Evolutionary conservation across 1,140 invertebrate genomes (phyloP), one percentile per base, ranked within the genome.

Genomic region (Leptinotarsa defecta): DNA sequence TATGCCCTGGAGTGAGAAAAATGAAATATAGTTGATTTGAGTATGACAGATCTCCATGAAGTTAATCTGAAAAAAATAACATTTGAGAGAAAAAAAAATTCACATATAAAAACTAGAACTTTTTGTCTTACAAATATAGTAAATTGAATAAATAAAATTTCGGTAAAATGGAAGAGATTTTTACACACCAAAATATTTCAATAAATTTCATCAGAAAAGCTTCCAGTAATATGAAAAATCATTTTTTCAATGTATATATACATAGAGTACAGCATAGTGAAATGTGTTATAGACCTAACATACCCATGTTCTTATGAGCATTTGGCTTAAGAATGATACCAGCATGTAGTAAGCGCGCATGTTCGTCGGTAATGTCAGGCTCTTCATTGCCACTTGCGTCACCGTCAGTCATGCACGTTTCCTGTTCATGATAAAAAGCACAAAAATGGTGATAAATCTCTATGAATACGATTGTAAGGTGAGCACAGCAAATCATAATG

Each of bases 361-460:
- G 94, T 86, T 96, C 94, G 86, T 96, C 94, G 57, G 94, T 92
- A 22, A 94, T 90, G 86, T 94, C 93, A 70, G 87, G 86, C 82
- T 91, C 90, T 85, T 91, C 91, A 71, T 87, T 86, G 77, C 89
- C 89, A 77, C 89, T 90, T 81, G 88, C 89, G 82, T 91, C 91
- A 78, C 89, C 89, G 79, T 90, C 89, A 62, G 89, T 89, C 78
- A 90, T 85, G 76, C 89, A 85, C 85, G 89, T 88, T 83, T 91
- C 89, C 89, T 90, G 84, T 77, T 80, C 72, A 34, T 65, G 71
- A 65, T 73, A 20, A 69, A 43, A 74, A 74, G 73, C 73, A 74
- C 73, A 78, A 76, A 81, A 65, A 64, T 43, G 71, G 62, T 73
- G 49, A 74, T 15, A 62, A 71, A 78, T 75, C 57, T 69, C 73